These are phyloP conservation scores for Panonychus citri DNA, from an alignment of 1,140 invertebrate species.

Conservation along the genomic window DNA sequence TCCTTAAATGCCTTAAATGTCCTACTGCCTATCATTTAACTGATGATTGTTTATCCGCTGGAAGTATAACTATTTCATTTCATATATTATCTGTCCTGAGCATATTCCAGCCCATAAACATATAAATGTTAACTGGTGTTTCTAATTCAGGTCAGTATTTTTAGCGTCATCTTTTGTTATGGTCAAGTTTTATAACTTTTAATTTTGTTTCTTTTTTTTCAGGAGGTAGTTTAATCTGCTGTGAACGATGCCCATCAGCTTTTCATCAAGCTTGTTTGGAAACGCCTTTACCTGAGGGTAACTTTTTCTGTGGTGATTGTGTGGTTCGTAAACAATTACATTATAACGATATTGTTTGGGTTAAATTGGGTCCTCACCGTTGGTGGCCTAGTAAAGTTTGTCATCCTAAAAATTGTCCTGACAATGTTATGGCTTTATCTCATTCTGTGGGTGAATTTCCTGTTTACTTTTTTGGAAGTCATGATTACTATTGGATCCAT, in stretches of 20 bases:
- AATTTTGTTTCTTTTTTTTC: too few species aligned
- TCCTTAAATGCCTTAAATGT: slow-evolving; percentile 33
- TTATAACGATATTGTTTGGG: slow-evolving; percentile 50
- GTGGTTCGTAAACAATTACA: slow-evolving; percentile 55
- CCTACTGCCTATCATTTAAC: too few species aligned
- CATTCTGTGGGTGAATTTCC: slow-evolving; percentile 68
- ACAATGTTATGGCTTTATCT: slow-evolving; percentile 42
- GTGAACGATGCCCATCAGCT: slow-evolving; percentile 72
- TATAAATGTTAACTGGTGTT: slow-evolving; percentile 77
- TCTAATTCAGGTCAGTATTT: slow-evolving; percentile 34
- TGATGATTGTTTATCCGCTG: too few species aligned
- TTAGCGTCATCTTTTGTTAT: neutral
- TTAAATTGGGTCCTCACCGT: slow-evolving; percentile 19
- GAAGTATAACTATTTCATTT: too few species aligned
- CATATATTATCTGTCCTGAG: slow-evolving; percentile 57
- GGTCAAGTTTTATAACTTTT: too few species aligned
- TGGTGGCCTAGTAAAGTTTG: slow-evolving; percentile 85
- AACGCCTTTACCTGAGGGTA: slow-evolving; percentile 30
- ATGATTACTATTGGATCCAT: slow-evolving; percentile 75
- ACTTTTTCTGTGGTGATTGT: slow-evolving; percentile 71
- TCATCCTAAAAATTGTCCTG: slow-evolving; percentile 57
- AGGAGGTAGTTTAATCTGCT: slow-evolving; percentile 69
- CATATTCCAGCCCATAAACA: slow-evolving; percentile 29
- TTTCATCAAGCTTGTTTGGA: slow-evolving; percentile 68
- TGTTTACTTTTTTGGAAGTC: slow-evolving; percentile 70